phyloP scores from a whole-genome alignment of 2,113 vertebrate genomes.

The Osmerus mordax region DNA sequence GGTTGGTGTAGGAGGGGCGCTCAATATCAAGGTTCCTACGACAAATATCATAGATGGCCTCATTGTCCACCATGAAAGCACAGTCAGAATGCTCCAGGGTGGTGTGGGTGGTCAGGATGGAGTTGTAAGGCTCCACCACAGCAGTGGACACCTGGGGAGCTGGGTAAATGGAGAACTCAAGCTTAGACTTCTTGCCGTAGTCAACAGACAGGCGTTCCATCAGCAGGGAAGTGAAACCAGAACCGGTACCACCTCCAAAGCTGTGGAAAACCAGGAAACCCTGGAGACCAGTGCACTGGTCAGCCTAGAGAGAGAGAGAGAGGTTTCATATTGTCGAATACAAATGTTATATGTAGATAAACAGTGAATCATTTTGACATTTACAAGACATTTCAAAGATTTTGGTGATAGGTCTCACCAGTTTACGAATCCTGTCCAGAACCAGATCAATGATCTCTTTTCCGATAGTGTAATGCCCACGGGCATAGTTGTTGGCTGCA shows the following conservation, averaged over 20 bases:
- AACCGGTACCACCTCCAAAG: conserved; percentile 67
- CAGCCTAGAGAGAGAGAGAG: conserved; percentile 37
- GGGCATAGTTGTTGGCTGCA: conserved; percentile 18
- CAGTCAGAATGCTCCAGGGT: conserved; percentile 74
- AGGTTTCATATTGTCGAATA: not conserved
- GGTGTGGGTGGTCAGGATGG: conserved; percentile 53
- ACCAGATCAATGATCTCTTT: conserved; percentile 75
- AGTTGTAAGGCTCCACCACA: conserved; percentile 53
- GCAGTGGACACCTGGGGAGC: conserved; percentile 69
- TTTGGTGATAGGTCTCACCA: conserved; percentile 55
- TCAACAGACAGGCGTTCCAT: conserved; percentile 92
- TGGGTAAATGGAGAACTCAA: conserved; percentile 90
- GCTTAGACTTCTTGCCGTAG: conserved; percentile 89
- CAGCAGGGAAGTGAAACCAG: conserved; percentile 81
- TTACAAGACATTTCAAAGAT: not conserved
- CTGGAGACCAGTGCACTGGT: conserved; percentile 68
- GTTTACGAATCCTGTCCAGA: conserved; percentile 68
- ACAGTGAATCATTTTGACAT: too few species aligned
- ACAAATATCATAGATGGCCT: conserved; percentile 76
- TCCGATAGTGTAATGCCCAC: conserved; percentile 74
- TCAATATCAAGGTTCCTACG: conserved; percentile 74
- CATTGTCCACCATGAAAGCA: conserved; percentile 75
- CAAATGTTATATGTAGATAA: not conserved
- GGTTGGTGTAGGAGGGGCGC: conserved; percentile 62
- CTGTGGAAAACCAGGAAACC: conserved; percentile 69